A percentile compares a stretch with the other conserved stretches of the same genome.
Conservation (phyloP, 1,140 invertebrate genomes). For the Danaus melanippus region DNA sequence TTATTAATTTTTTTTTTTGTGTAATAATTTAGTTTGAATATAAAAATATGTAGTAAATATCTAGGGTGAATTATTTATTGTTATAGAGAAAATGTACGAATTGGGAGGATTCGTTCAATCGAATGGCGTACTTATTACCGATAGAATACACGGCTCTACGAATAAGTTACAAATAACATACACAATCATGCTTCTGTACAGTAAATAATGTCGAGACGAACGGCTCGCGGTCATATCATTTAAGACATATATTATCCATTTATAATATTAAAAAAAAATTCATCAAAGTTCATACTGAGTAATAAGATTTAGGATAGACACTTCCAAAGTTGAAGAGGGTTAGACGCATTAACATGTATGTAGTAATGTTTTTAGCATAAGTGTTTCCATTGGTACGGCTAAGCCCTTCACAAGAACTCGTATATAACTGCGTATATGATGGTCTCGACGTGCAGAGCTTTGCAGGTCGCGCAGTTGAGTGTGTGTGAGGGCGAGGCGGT, state of each 20-base stretch:
- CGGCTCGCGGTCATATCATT: too few relatives aligned
- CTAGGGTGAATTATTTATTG: constrained; percentile 12
- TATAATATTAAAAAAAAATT: constrained; percentile 3
- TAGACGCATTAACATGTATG: constrained; percentile 9
- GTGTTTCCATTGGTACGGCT: constrained; percentile 12
- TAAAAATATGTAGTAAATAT: constrained; percentile 29
- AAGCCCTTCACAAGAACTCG: constrained; percentile 38
- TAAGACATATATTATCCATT: too few relatives aligned
- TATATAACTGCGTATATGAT: constrained; percentile 39
- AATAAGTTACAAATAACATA: too few relatives aligned
- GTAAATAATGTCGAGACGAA: too few relatives aligned
- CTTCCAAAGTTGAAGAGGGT: constrained; percentile 12
- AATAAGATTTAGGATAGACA: constrained; percentile 16
- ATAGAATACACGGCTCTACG: too few relatives aligned
- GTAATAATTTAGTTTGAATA: constrained; percentile 24
- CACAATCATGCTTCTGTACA: too few relatives aligned
- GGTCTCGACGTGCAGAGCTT: constrained; percentile 31
- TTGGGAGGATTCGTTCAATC: not conserved
- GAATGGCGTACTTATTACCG: constrained; percentile 3
- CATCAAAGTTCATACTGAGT: constrained; percentile 11
- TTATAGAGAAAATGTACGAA: not conserved
- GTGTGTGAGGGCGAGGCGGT: constrained; percentile 46
- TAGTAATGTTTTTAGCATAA: not conserved
- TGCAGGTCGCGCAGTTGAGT: constrained; percentile 41
- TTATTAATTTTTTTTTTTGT: not conserved